Evolutionary conservation across 2,113 vertebrate genomes (phyloP).

Genomic region (Mus musculus): GRCm39 chr13:101375001-101375500

Average conservation of each 20-base stretch:
- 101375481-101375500: conserved; percentile 71
- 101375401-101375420: conserved; percentile 30
- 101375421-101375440: conserved; percentile 75
- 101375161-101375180: conserved; percentile 74
- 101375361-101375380: conserved; percentile 81
- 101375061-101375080: conserved; percentile 75
- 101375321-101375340: conserved; percentile 82
- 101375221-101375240: conserved; percentile 53
- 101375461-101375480: conserved; percentile 76
- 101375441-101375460: conserved; percentile 76
- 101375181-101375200: conserved; percentile 57
- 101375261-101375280: conserved; percentile 80
- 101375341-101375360: conserved; percentile 80
- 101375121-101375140: conserved; percentile 80
- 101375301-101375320: conserved; percentile 83
- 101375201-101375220: conserved; percentile 66
- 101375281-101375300: conserved; percentile 75
- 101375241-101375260: conserved; percentile 80
- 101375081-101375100: conserved; percentile 76
- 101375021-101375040: conserved; percentile 45
- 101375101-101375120: conserved; percentile 79
- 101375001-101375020: conserved; percentile 65
- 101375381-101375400: conserved; percentile 74
- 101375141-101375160: conserved; percentile 72
- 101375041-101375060: conserved; percentile 28